These are phyloP conservation scores for Onychostoma macrolepis DNA, from an alignment of 2,113 vertebrate species.

Conservation along the genomic window DNA sequence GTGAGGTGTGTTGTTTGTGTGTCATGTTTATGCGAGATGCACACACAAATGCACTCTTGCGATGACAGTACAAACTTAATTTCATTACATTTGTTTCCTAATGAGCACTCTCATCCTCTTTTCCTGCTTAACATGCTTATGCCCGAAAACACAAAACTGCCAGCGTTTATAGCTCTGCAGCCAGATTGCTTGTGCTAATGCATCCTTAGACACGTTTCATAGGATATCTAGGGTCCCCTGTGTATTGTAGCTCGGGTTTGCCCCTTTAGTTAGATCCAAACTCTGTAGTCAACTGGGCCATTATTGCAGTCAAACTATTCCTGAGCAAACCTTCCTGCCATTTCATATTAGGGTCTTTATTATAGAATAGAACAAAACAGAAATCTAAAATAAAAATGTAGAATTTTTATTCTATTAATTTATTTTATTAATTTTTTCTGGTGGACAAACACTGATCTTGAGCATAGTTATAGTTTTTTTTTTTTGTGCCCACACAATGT, in stretches of 20 bases:
- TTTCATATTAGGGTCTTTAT: neutral
- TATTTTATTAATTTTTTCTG: too few relatives aligned
- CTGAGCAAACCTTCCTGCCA: neutral
- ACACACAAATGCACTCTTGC: neutral
- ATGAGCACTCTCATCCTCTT: neutral
- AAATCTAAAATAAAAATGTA: neutral
- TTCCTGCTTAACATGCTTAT: constrained; percentile 16
- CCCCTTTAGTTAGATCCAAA: neutral
- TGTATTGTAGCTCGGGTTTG: neutral
- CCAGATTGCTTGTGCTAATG: constrained; percentile 16
- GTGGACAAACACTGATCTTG: neutral
- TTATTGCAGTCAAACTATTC: neutral
- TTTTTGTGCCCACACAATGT: neutral
- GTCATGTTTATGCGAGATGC: neutral
- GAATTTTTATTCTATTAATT: neutral
- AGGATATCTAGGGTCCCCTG: constrained; percentile 4
- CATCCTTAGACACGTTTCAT: constrained; percentile 3
- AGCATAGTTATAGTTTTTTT: neutral
- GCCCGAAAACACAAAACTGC: neutral
- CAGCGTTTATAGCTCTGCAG: neutral
- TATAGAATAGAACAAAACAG: neutral
- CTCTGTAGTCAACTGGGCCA: neutral
- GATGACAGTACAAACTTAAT: neutral
- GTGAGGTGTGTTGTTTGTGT: constrained; percentile 15
- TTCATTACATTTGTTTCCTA: constrained; percentile 29